These are phyloP conservation scores for Nephrotoma appendiculata DNA, from an alignment of 2,888 invertebrate genomes.

Conservation along the genomic window DNA sequence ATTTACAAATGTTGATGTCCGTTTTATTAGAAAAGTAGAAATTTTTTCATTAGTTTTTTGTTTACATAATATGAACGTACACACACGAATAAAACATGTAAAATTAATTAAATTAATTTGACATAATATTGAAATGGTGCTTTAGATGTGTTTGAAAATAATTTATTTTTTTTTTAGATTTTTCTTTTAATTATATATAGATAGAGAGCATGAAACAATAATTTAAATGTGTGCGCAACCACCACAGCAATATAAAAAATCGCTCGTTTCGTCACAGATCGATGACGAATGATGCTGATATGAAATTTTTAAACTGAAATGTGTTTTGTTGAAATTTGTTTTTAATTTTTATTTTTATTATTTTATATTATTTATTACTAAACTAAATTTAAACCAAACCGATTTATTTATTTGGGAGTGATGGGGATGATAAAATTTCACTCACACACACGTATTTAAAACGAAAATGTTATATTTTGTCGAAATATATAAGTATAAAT, in stretches of 20 bases:
- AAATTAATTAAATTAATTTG: background rate
- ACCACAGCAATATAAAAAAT: background rate
- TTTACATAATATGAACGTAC: background rate
- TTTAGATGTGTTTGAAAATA: background rate
- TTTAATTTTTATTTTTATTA: background rate
- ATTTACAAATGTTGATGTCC: background rate
- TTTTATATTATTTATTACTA: background rate
- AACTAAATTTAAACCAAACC: background rate
- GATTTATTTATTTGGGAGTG: background rate
- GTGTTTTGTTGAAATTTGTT: slow-evolving; percentile 2
- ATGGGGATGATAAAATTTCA: background rate
- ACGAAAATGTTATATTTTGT: background rate
- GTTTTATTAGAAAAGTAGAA: background rate
- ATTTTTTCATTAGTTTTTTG: background rate
- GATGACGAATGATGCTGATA: background rate
- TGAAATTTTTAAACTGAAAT: background rate
- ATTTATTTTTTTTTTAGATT: background rate
- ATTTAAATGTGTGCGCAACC: background rate
- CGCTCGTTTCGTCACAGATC: background rate
- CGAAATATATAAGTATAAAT: background rate
- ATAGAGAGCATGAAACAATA: background rate
- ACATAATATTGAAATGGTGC: background rate
- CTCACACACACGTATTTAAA: background rate
- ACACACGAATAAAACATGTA: background rate
- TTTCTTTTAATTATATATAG: background rate